Evolutionary conservation across 2,113 vertebrate species (phyloP), one percentile per base, ranked within the genome.

Genomic region (Chelonoidis abingdonii): DNA sequence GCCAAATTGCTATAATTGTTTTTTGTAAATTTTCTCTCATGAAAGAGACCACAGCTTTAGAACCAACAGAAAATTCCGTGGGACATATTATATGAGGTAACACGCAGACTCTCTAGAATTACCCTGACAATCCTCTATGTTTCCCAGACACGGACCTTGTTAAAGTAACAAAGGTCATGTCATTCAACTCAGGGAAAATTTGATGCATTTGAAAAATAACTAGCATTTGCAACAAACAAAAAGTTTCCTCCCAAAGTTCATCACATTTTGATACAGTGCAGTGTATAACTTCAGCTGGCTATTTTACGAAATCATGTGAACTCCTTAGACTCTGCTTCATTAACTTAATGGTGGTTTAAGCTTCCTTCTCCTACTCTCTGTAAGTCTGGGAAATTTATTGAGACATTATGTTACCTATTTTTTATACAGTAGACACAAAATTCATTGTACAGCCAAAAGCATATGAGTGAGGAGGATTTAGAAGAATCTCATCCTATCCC

Each of bases 21-120:
- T 35, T 35, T 76, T 44, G 56, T 22, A 41, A 5, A 10, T 41
- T 41, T 75, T 65, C 21, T 75, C 41, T 41, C 69, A 69, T 38
- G 8, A 50, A 78, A 47, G 47, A 41, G 80, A 38, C 9, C 17
- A 3, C 10, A n/a, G 56, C 27, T 72, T 41, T 22, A 72, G 35
- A 3, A 81, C 11, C 3, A 84, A 91, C 11, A 82, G 90, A 89
- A 24, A 75, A 75, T 9, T 41, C n/a, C 38, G 2, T 24, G 22
- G 21, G 54, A 5, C 29, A 75, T 4, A 10, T 6, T 3, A 76
- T 50, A 69, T 49, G 29, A 41, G 65, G 41, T 7, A 94, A 3
- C 75, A 82, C 75, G 76, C 19, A 92, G 29, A 76, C 2, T 9
- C 35, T 87, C 89, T 84, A 87, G 91, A 93, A 80, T 49, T 29